Conservation (phyloP, 2,797 vertebrate species). For the Rhynchonycteris naso region DNA sequence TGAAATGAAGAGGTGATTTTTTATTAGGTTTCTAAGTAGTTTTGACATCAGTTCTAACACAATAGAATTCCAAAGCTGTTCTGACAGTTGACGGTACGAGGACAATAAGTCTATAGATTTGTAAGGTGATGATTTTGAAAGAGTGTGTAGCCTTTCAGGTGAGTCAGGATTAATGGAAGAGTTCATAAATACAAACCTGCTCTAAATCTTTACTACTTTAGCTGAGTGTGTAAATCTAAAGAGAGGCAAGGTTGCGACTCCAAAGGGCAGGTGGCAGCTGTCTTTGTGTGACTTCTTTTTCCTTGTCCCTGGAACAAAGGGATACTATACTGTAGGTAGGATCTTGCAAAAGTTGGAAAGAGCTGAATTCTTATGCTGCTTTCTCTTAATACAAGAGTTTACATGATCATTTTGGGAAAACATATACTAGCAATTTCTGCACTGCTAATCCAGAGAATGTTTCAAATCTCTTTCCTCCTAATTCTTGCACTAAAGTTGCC, state of each 20-base stretch:
- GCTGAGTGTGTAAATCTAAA: not conserved
- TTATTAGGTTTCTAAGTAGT: not conserved
- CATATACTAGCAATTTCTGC: not conserved
- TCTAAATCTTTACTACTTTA: not conserved
- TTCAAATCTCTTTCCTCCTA: not conserved
- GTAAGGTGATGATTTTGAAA: not conserved
- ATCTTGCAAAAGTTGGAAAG: not conserved
- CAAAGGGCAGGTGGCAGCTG: not conserved
- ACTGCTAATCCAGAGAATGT: not conserved
- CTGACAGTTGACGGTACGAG: not conserved
- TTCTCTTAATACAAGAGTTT: not conserved
- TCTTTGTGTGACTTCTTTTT: not conserved
- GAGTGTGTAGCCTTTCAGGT: not conserved
- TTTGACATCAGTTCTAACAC: conserved; percentile 15
- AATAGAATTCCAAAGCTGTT: not conserved
- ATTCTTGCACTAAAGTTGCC: not conserved
- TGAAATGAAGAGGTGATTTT: not conserved
- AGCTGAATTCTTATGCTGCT: not conserved
- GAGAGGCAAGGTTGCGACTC: not conserved
- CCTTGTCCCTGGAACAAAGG: not conserved
- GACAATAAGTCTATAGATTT: not conserved
- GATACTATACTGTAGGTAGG: not conserved
- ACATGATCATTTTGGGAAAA: not conserved
- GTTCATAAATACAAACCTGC: not conserved
- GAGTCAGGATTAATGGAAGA: not conserved